Evolutionary conservation across 2,113 vertebrate species (phyloP).

Genomic region (Proterorhinus semilunaris): DNA sequence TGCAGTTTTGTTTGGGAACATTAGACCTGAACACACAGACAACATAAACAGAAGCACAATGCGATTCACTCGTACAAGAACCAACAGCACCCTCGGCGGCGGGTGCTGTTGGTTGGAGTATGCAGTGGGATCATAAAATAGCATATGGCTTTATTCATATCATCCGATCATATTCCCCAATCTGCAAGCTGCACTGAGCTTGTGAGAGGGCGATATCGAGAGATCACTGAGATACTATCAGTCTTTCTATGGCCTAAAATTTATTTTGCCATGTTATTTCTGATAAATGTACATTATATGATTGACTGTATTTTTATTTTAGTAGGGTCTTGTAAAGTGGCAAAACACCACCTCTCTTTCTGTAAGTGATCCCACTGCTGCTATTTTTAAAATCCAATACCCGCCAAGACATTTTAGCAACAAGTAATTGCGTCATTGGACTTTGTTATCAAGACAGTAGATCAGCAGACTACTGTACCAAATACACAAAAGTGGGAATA

Average conservation of each 20-base stretch:
- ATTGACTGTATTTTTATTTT: slow-evolving; percentile 14
- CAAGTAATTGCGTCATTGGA: slow-evolving; percentile 58
- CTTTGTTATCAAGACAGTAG: slow-evolving; percentile 46
- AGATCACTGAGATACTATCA: not conserved
- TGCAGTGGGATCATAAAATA: slow-evolving; percentile 23
- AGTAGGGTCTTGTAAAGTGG: slow-evolving; percentile 59
- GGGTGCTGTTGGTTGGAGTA: not conserved
- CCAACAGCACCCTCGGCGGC: not conserved
- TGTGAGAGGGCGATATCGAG: not conserved
- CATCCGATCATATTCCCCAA: slow-evolving; percentile 22
- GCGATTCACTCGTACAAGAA: not conserved
- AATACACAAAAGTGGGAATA: slow-evolving; percentile 13
- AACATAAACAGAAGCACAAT: slow-evolving; percentile 33
- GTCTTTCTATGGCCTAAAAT: not conserved
- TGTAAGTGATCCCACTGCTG: slow-evolving; percentile 74
- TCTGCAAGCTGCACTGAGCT: slow-evolving; percentile 15
- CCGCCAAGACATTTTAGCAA: slow-evolving; percentile 77
- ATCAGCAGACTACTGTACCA: slow-evolving; percentile 21
- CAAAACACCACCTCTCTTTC: slow-evolving; percentile 69
- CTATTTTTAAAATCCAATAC: slow-evolving; percentile 79
- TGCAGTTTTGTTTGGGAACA: slow-evolving; percentile 47
- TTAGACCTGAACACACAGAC: slow-evolving; percentile 26
- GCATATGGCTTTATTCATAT: slow-evolving; percentile 13
- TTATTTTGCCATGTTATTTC: not conserved
- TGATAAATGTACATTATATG: not conserved